Evolutionary conservation across 2,888 invertebrate genomes (phyloP).

Genomic region (Labia minor): DNA sequence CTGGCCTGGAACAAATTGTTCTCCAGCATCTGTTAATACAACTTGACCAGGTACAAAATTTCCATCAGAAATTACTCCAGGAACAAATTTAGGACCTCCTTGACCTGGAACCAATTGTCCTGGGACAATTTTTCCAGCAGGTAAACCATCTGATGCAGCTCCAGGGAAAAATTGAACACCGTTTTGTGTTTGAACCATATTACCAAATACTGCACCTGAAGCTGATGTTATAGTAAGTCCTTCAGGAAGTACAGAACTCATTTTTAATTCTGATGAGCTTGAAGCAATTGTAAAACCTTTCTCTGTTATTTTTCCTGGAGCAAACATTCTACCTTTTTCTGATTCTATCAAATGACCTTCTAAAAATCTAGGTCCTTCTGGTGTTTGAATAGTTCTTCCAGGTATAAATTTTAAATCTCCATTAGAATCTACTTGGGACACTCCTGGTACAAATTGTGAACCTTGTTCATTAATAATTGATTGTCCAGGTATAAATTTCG

Average conservation of each 20-base stretch:
- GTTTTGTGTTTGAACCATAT: constrained; percentile 52
- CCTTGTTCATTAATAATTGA: constrained; percentile 44
- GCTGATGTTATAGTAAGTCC: constrained; percentile 46
- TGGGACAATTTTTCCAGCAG: constrained; percentile 51
- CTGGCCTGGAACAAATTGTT: constrained; percentile 60
- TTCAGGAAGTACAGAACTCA: constrained; percentile 42
- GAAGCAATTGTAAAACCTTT: constrained; percentile 46
- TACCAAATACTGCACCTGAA: constrained; percentile 49
- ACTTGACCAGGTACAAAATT: constrained; percentile 56
- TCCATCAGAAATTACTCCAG: constrained; percentile 55
- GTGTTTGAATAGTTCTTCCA: constrained; percentile 50
- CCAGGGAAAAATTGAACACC: constrained; percentile 58
- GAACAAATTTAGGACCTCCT: constrained; percentile 52
- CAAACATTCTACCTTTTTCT: constrained; percentile 45
- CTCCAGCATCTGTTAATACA: constrained; percentile 55
- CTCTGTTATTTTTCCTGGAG: constrained; percentile 48
- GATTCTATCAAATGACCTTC: constrained; percentile 54
- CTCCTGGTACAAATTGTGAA: constrained; percentile 48
- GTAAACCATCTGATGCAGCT: constrained; percentile 36
- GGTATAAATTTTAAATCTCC: constrained; percentile 45
- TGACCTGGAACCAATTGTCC: constrained; percentile 52
- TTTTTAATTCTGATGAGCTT: constrained; percentile 45
- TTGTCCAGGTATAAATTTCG: constrained; percentile 55
- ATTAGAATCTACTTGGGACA: constrained; percentile 40
- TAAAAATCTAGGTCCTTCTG: constrained; percentile 51